phyloP scores from a whole-genome alignment of 2,888 invertebrate species.

The Empis stercorea region DNA sequence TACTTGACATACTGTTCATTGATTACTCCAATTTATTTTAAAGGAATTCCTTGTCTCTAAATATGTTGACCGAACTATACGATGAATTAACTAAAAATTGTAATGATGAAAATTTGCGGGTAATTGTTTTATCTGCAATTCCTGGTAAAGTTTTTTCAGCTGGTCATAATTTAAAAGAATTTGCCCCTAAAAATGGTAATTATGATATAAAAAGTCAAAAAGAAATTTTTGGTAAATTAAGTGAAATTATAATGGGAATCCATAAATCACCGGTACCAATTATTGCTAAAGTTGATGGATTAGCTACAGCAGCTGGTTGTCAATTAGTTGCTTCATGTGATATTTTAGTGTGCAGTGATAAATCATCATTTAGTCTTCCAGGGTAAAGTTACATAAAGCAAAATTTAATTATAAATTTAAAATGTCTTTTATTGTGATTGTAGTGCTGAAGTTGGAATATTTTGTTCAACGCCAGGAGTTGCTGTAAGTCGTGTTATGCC shows the following conservation, averaged over 20 bases:
- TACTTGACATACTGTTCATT: no score
- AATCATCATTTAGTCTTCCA: constrained; percentile 63
- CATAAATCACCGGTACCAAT: constrained; percentile 73
- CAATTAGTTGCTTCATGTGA: constrained; percentile 91
- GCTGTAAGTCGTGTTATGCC: constrained; percentile 70
- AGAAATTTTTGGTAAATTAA: constrained; percentile 57
- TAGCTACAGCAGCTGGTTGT: constrained; percentile 73
- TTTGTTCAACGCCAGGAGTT: constrained; percentile 93
- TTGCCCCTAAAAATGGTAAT: constrained; percentile 39
- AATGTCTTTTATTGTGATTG: no score
- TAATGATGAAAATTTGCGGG: constrained; percentile 49
- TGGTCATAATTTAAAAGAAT: constrained; percentile 90
- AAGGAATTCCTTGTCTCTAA: constrained; percentile 73
- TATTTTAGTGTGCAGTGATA: constrained; percentile 70
- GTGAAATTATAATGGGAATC: constrained; percentile 66
- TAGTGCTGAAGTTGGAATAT: constrained; percentile 83
- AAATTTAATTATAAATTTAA: background rate
- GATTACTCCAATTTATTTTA: no score
- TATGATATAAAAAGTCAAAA: constrained; percentile 42
- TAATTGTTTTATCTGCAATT: constrained; percentile 56
- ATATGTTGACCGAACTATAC: constrained; percentile 64
- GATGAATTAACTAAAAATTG: constrained; percentile 46
- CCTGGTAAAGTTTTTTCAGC: constrained; percentile 69
- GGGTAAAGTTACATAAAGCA: constrained; percentile 19
- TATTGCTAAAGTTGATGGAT: constrained; percentile 57